A percentile compares a stretch with the other conserved stretches of the same genome.
phyloP scores from a whole-genome alignment of 2,113 vertebrate genomes.

The Misgurnus anguillicaudatus region DNA sequence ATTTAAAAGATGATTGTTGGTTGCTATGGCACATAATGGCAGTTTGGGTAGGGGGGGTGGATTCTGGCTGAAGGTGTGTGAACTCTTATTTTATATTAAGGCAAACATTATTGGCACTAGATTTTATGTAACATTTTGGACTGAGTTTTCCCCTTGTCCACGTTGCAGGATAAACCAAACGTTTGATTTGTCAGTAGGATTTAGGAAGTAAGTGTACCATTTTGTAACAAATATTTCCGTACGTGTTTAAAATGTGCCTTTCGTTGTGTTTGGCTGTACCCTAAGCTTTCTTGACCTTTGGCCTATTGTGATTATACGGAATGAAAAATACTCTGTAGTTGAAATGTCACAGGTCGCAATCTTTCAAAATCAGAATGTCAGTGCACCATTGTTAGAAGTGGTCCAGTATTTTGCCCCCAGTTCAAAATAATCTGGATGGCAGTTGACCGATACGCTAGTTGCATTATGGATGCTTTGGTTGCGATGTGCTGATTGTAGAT shows the following conservation, averaged over 20 bases:
- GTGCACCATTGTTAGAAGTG: conserved; percentile 8
- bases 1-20: conserved; percentile 76
- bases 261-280: conserved; percentile 25
- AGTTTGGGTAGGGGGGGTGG: conserved; percentile 54
- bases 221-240: conserved; percentile 30
- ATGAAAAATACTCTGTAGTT: conserved; percentile 31
- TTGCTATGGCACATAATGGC: conserved; percentile 74
- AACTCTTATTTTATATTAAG: conserved; percentile 84
- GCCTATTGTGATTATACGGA: background rate
- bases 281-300: conserved; percentile 14
- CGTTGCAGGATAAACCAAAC: conserved; percentile 57
- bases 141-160: conserved; percentile 64
- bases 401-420: conserved; percentile 24
- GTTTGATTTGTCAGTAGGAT: conserved; percentile 35
- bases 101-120: conserved; percentile 94
- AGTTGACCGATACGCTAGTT: conserved; percentile 62
- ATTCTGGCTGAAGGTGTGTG: conserved; percentile 67
- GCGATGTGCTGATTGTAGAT: conserved; percentile 70
- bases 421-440: conserved; percentile 39
- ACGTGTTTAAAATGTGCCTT: conserved; percentile 12
- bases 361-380: background rate
- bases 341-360: conserved; percentile 9
- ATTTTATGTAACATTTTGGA: conserved; percentile 69
- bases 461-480: conserved; percentile 63
- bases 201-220: conserved; percentile 11